Conservation (phyloP, 2,888 invertebrate genomes). For the Leptodirus hochenwartii region DNA sequence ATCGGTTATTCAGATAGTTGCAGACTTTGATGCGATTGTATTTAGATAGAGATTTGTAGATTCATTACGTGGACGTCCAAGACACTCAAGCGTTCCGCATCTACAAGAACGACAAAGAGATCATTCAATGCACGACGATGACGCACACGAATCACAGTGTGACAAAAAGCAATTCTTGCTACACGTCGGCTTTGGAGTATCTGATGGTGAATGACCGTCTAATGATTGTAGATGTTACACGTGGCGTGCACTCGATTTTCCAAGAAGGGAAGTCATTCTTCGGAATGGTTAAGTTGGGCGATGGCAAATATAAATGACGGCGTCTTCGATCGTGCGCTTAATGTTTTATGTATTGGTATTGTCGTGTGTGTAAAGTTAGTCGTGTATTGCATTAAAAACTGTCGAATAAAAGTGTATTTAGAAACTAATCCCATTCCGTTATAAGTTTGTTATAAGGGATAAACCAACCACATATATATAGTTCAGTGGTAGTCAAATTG, state of each 20-base stretch:
- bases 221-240: slow-evolving; percentile 49
- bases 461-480: too few species aligned
- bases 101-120: slow-evolving; percentile 42
- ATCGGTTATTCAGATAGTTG: background rate
- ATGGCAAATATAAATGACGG: slow-evolving; percentile 22
- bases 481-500: too few species aligned
- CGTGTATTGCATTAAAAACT: too few species aligned
- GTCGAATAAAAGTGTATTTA: too few species aligned
- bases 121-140: slow-evolving; percentile 57
- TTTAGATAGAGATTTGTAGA: slow-evolving; percentile 32
- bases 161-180: slow-evolving; percentile 54
- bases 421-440: too few species aligned
- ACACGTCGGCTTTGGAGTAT: slow-evolving; percentile 48
- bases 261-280: slow-evolving; percentile 66
- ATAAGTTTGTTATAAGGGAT: too few species aligned
- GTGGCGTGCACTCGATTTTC: slow-evolving; percentile 47
- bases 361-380: too few species aligned
- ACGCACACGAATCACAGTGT: slow-evolving; percentile 32
- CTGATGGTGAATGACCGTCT: slow-evolving; percentile 45
- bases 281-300: slow-evolving; percentile 58
- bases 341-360: background rate
- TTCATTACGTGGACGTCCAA: slow-evolving; percentile 61
- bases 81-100: slow-evolving; percentile 60
- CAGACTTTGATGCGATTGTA: background rate
- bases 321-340: background rate